A percentile compares a stretch with the other conserved stretches of the same genome.
Conservation (phyloP, 2,113 vertebrate genomes). For the Ptychochromis oligacanthus region DNA sequence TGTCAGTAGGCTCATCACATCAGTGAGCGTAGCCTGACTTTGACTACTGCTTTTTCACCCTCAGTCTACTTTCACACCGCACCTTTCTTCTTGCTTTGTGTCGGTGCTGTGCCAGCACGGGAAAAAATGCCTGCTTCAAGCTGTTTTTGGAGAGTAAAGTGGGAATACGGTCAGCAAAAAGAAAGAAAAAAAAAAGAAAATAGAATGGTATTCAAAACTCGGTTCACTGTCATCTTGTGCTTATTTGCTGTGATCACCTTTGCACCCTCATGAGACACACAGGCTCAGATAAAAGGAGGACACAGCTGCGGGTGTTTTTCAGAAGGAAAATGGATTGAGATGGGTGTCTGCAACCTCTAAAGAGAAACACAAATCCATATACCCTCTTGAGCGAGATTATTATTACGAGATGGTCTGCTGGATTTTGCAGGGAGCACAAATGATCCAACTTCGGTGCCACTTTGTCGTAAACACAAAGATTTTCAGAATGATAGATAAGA, state of each 20-base stretch:
- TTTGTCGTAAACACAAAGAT: neutral
- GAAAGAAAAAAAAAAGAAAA: neutral
- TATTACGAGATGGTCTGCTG: neutral
- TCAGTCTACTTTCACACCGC: neutral
- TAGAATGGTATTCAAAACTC: neutral
- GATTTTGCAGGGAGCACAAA: neutral
- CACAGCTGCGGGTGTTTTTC: neutral
- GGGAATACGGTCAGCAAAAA: constrained; percentile 30
- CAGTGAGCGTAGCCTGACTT: neutral
- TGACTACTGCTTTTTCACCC: constrained; percentile 1
- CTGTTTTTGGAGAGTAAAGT: constrained; percentile 9
- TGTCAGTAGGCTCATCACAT: constrained; percentile 20
- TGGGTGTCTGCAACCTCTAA: neutral
- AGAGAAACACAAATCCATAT: constrained; percentile 1
- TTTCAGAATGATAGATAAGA: constrained; percentile 16
- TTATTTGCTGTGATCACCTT: constrained; percentile 18
- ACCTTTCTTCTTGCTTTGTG: neutral
- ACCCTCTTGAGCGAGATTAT: neutral
- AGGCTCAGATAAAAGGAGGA: neutral
- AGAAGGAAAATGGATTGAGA: neutral
- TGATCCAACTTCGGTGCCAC: neutral
- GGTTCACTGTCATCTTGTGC: neutral
- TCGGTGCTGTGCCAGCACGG: constrained; percentile 32
- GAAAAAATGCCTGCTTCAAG: constrained; percentile 25
- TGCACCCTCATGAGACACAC: neutral